Evolutionary conservation across 2,797 vertebrate genomes (phyloP), one percentile per base, ranked within the genome.

Genomic region (Tenualosa thibaudeaui): DNA sequence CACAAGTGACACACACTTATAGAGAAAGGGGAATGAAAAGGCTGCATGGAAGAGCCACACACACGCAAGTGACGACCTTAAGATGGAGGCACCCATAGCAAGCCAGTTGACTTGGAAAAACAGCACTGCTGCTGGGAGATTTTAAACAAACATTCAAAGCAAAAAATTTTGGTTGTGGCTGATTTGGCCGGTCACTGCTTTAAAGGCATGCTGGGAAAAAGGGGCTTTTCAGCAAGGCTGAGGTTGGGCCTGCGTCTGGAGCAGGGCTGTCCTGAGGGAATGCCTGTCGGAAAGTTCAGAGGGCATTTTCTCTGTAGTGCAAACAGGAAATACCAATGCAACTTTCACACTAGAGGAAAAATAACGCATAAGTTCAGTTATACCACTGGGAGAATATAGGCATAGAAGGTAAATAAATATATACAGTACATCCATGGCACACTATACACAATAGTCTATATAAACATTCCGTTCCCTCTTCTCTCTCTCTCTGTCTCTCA

Each of bases 281-380:
- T 43, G 88, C 81, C 82, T 87, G 88, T 75, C 83, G 51, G 71
- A 84, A 88, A 89, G 91, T 91, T 91, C 89, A 92, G 91, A 91
- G 89, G 89, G 85, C 78, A 85, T 87, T 62, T 88, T 86, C 83
- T 50, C 82, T 31, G 62, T 83, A 86, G 88, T 54, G 87, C 89
- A 92, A 90, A 91, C 91, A 92, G 91, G 91, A 92, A 91, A 91
- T 91, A 90, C 90, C 89, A 89, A 81, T 81, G 85, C 81, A 84
- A 85, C 81, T 56, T 90, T 92, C 90, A 90, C 89, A 89, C 86
- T 87, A 82, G 81, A 84, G n/a, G 75, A 2, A 10, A 26, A 71
- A 71, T 71, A 71, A 31, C 13, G 26, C 31, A 71, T 40, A 71
- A 26, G 65, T 71, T 31, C 31, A 37, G 65, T 37, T 71, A 40